These are phyloP conservation scores for Coreoperca whiteheadi DNA, from an alignment of 2,113 vertebrate genomes.

Conservation along the genomic window DNA sequence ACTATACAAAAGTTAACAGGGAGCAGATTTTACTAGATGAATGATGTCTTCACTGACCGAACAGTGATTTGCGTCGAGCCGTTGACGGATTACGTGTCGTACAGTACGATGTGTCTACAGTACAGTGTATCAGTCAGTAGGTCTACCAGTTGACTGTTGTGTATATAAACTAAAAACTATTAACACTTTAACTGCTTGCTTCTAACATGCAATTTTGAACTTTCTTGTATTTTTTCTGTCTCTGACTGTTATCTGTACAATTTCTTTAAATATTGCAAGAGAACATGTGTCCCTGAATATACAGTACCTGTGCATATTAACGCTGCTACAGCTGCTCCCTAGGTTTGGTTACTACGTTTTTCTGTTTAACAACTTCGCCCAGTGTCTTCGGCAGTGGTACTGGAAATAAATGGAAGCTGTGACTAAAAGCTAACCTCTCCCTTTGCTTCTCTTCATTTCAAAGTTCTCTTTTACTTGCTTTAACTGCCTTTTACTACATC, in stretches of 20 bases:
- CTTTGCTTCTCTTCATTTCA: constrained; percentile 53
- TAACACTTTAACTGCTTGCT: constrained; percentile 80
- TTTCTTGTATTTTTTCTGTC: constrained; percentile 65
- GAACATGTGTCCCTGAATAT: constrained; percentile 66
- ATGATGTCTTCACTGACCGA: constrained; percentile 37
- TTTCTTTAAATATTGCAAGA: constrained; percentile 72
- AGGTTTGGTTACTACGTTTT: constrained; percentile 49
- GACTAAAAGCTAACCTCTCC: constrained; percentile 72
- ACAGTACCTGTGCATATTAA: constrained; percentile 81
- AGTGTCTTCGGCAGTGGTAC: constrained; percentile 80
- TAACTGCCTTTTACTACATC: neutral
- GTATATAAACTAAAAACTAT: constrained; percentile 77
- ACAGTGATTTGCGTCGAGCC: constrained; percentile 52
- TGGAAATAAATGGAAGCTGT: constrained; percentile 81
- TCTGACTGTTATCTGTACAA: constrained; percentile 76
- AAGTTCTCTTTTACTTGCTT: neutral
- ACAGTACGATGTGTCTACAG: constrained; percentile 51
- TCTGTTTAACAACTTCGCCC: constrained; percentile 69
- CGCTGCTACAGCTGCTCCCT: constrained; percentile 68
- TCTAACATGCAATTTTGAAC: constrained; percentile 71
- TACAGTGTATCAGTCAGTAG: constrained; percentile 30
- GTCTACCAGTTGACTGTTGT: constrained; percentile 66
- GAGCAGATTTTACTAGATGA: constrained; percentile 24
- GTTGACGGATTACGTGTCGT: constrained; percentile 51
- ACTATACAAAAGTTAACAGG: neutral